Conservation (phyloP, 2,113 vertebrate species). For the Hippoglossus stenolepis region DNA sequence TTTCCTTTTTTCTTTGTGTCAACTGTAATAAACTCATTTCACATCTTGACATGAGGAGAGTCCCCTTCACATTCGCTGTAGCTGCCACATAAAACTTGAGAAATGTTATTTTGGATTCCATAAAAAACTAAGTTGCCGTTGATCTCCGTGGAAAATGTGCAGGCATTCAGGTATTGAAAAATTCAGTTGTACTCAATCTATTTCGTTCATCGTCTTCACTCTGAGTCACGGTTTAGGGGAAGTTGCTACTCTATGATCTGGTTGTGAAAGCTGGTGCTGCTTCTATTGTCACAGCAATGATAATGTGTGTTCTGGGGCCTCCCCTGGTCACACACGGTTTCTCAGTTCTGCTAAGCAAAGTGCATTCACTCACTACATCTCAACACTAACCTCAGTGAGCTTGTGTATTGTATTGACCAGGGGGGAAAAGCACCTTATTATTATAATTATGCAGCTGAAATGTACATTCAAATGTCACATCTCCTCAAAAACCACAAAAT, state of each 20-base stretch:
- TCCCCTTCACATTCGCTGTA: background rate
- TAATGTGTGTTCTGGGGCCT: constrained; percentile 31
- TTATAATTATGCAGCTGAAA: constrained; percentile 7
- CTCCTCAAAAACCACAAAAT: background rate
- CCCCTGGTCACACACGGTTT: constrained; percentile 42
- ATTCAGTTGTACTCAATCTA: constrained; percentile 43
- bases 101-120: constrained; percentile 35
- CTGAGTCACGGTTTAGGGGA: constrained; percentile 75
- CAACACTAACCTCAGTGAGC: constrained; percentile 25
- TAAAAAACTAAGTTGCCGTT: constrained; percentile 20
- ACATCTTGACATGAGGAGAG: background rate
- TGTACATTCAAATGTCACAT: constrained; percentile 19
- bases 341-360: constrained; percentile 39
- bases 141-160: constrained; percentile 62
- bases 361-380: constrained; percentile 9
- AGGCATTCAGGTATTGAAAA: constrained; percentile 67
- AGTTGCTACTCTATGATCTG: constrained; percentile 50
- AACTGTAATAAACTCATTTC: background rate
- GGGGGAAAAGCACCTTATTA: constrained; percentile 5
- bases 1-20: background rate
- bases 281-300: constrained; percentile 16
- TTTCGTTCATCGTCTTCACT: constrained; percentile 61
- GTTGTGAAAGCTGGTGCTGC: constrained; percentile 32
- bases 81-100: background rate
- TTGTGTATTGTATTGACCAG: background rate